A percentile compares a stretch with the other conserved stretches of the same genome.
phyloP scores from a whole-genome alignment of 1,140 invertebrate species.

The Daktulosphaira vitifoliae region DNA sequence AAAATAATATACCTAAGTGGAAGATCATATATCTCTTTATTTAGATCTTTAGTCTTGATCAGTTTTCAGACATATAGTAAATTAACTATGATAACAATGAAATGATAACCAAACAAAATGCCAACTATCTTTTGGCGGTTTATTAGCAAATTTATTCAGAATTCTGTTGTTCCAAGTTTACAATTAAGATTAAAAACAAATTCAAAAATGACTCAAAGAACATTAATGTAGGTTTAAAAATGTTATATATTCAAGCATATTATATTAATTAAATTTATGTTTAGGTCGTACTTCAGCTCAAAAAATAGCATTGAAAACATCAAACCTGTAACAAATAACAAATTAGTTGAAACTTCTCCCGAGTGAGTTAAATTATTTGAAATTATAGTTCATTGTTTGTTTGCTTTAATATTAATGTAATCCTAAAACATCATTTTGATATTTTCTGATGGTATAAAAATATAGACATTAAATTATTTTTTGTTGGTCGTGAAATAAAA shows the following conservation, averaged over 20 bases:
- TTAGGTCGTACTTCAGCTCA: slow-evolving; percentile 8
- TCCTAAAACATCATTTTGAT: no score
- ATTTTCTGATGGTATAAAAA: no score
- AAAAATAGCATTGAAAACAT: slow-evolving; percentile 3
- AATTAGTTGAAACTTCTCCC: background rate
- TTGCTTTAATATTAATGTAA: no score
- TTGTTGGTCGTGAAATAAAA: no score
- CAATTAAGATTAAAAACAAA: background rate
- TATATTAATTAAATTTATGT: background rate
- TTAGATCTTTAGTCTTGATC: no score
- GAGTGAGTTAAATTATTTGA: slow-evolving; percentile 1
- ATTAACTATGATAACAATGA: background rate
- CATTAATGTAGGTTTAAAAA: slow-evolving; percentile 1
- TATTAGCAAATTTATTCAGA: background rate
- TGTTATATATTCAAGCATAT: background rate
- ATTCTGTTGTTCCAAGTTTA: no score
- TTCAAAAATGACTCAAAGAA: slow-evolving; percentile 18
- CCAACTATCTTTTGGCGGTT: slow-evolving; percentile 21
- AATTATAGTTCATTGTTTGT: background rate
- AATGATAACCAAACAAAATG: background rate
- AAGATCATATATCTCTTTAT: no score
- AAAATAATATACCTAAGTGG: no score
- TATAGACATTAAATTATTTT: no score
- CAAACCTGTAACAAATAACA: background rate
- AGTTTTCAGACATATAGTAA: no score